Evolutionary conservation across 1,140 invertebrate genomes (phyloP), one percentile per base, ranked within the genome.

Genomic region (Ooceraea biroi): DNA sequence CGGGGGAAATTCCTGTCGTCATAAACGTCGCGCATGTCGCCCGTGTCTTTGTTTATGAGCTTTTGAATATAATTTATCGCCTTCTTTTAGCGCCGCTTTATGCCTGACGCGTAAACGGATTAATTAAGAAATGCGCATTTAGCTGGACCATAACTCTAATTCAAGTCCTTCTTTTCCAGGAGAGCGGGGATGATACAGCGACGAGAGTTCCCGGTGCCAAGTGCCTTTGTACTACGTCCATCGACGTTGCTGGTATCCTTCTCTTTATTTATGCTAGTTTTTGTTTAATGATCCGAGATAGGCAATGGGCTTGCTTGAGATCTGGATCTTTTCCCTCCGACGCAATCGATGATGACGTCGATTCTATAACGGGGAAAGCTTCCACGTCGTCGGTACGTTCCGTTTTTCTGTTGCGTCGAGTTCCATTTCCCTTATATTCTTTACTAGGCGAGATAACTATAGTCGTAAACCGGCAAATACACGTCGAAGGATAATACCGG

Each of bases 321-420:
- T n/a, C 1, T 60, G 3, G n/a, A 73, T 60, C 44, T 30, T 1
- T 30, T 55, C 44, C 2, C n/a, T n/a, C 17, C 14, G 25, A 17
- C 3, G 22, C 68, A 57, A 57, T 68, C 50, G 36, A 57, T 30
- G 50, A 55, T 44, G 22, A 44, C 44, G 22, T n/a, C 14, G 25
- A 68, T 68, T 17, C 61, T 69, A 57, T 17, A 1, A 55, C 27
- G 46, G 5, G 50, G 11, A 41, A 52, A 27, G 11, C 19, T 78
- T 27, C 50, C 69, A 69, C 22, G 22, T 44, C 48, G 22, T 57
- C 22, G 8, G 17, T 25, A 8, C 36, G 17, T 55, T 30, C 25
- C 48, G 25, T 73, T 82, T n/a, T n/a, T n/a, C n/a, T 73, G 69
- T 52, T 82, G 48, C 72, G 22, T 71, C 22, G 66, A 82, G 36